Percentiles rank a stretch among this genome's conserved stretches.
phyloP scores from a whole-genome alignment of 2,797 vertebrate species.

The Pteropus rufus region DNA sequence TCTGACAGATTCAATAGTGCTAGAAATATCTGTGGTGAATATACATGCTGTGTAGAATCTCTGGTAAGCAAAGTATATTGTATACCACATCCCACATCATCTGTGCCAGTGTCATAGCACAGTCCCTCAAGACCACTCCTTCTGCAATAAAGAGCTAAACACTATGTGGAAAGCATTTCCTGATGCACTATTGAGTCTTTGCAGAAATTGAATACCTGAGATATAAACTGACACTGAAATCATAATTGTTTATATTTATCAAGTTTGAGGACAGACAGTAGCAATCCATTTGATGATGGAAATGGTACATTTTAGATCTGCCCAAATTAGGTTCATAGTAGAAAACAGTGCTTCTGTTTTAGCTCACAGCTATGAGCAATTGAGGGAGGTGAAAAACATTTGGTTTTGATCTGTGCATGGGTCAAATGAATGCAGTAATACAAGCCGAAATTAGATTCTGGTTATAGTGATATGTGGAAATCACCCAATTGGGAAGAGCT shows the following conservation, averaged over 20 bases:
- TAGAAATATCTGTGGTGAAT: not conserved
- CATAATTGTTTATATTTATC: not conserved
- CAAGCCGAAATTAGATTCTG: not conserved
- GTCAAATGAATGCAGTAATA: not conserved
- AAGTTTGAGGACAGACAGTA: not conserved
- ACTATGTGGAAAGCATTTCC: not conserved
- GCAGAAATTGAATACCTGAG: not conserved
- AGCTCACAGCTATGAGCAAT: not conserved
- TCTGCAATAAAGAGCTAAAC: not conserved
- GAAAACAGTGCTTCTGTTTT: not conserved
- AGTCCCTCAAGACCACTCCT: not conserved
- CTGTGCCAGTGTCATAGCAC: not conserved
- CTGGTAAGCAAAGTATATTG: not conserved
- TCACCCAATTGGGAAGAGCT: not conserved
- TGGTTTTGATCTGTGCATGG: too few species aligned
- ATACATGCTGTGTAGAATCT: not conserved
- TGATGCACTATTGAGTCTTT: not conserved
- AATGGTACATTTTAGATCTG: not conserved
- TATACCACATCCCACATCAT: not conserved
- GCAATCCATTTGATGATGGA: not conserved
- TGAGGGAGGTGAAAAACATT: not conserved
- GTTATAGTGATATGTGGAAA: not conserved
- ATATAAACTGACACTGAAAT: not conserved
- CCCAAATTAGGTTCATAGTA: not conserved
- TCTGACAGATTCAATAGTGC: not conserved